A percentile compares a stretch with the other conserved stretches of the same genome.
phyloP scores from a whole-genome alignment of 2,113 vertebrate species.

The Mesitornis unicolor region DNA sequence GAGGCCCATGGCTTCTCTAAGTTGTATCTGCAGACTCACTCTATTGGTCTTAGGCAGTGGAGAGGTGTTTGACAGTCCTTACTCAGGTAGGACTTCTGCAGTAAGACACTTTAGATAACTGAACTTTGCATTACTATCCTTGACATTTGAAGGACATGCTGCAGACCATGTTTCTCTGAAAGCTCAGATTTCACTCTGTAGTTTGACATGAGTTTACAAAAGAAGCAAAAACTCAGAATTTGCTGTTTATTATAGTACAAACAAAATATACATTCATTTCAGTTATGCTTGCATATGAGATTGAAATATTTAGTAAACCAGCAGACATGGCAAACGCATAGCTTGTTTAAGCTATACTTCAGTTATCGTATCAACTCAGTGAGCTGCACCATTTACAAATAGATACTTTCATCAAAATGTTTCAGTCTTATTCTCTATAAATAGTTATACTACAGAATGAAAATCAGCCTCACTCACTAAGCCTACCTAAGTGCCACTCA shows the following conservation, averaged over 20 bases:
- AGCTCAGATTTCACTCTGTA: background rate
- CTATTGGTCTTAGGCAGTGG: background rate
- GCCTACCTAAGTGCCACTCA: background rate
- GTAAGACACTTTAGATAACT: background rate
- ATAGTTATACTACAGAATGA: constrained; percentile 1
- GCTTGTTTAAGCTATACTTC: background rate
- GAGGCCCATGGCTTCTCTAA: background rate
- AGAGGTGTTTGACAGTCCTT: background rate
- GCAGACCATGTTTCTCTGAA: background rate
- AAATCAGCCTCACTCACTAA: background rate
- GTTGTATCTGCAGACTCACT: background rate
- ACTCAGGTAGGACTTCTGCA: background rate
- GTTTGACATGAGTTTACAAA: background rate
- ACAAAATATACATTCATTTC: constrained; percentile 44
- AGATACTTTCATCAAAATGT: background rate
- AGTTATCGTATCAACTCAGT: background rate
- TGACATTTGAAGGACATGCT: background rate
- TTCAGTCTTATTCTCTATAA: constrained; percentile 7
- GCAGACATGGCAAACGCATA: background rate
- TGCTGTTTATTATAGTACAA: constrained; percentile 44
- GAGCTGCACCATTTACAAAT: background rate
- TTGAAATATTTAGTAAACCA: background rate
- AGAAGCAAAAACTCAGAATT: background rate
- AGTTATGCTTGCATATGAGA: constrained; percentile 4
- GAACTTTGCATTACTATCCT: background rate